These are phyloP conservation scores for Mythimna impura DNA, from an alignment of 2,888 invertebrate species.

Conservation along the genomic window DNA sequence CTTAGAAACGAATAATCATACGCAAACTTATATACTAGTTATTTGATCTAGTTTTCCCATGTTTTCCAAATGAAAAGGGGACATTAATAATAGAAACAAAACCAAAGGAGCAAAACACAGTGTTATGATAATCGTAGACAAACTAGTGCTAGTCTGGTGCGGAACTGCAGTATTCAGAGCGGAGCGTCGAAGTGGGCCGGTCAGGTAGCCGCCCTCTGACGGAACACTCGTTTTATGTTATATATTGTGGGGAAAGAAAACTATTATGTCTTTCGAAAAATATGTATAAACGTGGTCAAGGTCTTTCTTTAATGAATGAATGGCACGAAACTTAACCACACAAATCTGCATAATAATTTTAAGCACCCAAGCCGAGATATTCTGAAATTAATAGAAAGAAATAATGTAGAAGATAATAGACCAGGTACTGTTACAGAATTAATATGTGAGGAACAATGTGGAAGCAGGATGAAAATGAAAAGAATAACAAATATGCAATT, in stretches of 20 bases:
- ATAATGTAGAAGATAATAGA: background rate
- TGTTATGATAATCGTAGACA: constrained; percentile 45
- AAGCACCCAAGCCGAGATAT: background rate
- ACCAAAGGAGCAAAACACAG: constrained; percentile 23
- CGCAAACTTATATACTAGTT: background rate
- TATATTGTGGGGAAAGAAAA: constrained; percentile 19
- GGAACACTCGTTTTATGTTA: constrained; percentile 22
- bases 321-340: background rate
- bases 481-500: background rate
- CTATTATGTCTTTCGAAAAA: background rate
- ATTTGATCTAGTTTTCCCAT: background rate
- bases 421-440: background rate
- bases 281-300: background rate
- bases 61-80: constrained; percentile 16
- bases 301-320: background rate
- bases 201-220: constrained; percentile 58
- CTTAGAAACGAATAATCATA: background rate
- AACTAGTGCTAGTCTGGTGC: constrained; percentile 45
- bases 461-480: background rate
- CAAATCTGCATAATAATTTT: background rate
- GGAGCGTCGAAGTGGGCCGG: constrained; percentile 69
- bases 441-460: background rate
- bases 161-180: constrained; percentile 74
- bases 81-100: constrained; percentile 12
- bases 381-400: background rate